Percentiles rank a stretch among this genome's conserved stretches.
These are phyloP conservation scores for Villa cingulata DNA, from an alignment of 2,888 invertebrate genomes.

Conservation along the genomic window DNA sequence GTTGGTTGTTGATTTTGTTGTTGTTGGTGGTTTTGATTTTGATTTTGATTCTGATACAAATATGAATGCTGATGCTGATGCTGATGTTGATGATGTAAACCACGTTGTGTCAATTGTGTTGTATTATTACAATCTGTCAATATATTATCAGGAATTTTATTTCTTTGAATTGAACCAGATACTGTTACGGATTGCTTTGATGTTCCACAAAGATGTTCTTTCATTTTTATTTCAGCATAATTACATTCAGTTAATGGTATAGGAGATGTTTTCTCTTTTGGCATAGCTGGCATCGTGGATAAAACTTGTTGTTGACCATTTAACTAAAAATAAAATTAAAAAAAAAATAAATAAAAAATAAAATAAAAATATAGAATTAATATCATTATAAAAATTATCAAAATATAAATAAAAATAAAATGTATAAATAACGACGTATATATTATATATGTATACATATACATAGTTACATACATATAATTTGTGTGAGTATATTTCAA, in stretches of 20 bases:
- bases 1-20: not conserved
- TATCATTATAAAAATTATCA: too few relatives aligned
- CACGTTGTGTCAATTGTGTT: not conserved
- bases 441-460: too few relatives aligned
- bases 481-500: too few relatives aligned
- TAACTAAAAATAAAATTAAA: slow-evolving; percentile 15
- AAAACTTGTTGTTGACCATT: slow-evolving; percentile 25
- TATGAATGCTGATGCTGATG: not conserved
- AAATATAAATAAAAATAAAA: too few relatives aligned
- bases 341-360: slow-evolving; percentile 8
- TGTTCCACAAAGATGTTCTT: slow-evolving; percentile 20
- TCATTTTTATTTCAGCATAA: slow-evolving; percentile 25
- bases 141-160: not conserved
- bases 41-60: not conserved
- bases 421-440: too few relatives aligned
- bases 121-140: not conserved
- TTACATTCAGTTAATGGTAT: slow-evolving; percentile 30
- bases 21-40: too few relatives aligned
- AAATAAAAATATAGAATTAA: too few relatives aligned
- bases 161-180: not conserved
- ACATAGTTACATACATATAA: too few relatives aligned
- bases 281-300: slow-evolving; percentile 35
- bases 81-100: not conserved
- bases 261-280: slow-evolving; percentile 34
- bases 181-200: slow-evolving; percentile 15